Evolutionary conservation across 53 echinoderm and acorn worm species (phyloP).

Genomic region (Echinometra lucunter): DNA sequence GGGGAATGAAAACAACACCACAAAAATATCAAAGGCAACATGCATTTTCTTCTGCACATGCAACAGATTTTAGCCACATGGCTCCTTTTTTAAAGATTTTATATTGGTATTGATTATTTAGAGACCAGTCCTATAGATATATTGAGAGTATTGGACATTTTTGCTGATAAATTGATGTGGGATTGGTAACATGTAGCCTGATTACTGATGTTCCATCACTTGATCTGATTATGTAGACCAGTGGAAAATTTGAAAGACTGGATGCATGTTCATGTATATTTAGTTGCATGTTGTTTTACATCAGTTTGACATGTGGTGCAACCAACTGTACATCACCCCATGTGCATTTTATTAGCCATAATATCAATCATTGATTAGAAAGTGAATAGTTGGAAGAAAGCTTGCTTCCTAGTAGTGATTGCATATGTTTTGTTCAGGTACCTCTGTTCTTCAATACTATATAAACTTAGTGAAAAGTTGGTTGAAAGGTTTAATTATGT

Average conservation of each 20-base stretch:
- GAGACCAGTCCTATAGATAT: not conserved
- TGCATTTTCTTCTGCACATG: not conserved
- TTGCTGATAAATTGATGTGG: not conserved
- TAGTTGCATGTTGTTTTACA: not conserved
- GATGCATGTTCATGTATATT: constrained; percentile 1
- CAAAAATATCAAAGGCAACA: too few relatives aligned
- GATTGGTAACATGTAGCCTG: not conserved
- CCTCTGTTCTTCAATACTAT: too few relatives aligned
- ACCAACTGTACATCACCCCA: too few relatives aligned
- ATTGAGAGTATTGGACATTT: not conserved
- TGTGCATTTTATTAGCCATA: too few relatives aligned
- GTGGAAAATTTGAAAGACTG: not conserved
- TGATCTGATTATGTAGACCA: not conserved
- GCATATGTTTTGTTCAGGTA: too few relatives aligned
- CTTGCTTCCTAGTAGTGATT: too few relatives aligned
- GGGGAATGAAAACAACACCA: too few relatives aligned
- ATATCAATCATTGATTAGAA: too few relatives aligned
- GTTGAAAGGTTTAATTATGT: not conserved
- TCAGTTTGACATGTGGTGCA: not conserved
- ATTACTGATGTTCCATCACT: not conserved
- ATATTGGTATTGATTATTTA: not conserved
- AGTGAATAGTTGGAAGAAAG: too few relatives aligned
- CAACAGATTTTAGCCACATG: not conserved
- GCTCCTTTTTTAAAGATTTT: not conserved
- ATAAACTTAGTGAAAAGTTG: too few relatives aligned